phyloP scores from a whole-genome alignment of 1,140 invertebrate genomes.

The Caenorhabditis inopinata region DNA sequence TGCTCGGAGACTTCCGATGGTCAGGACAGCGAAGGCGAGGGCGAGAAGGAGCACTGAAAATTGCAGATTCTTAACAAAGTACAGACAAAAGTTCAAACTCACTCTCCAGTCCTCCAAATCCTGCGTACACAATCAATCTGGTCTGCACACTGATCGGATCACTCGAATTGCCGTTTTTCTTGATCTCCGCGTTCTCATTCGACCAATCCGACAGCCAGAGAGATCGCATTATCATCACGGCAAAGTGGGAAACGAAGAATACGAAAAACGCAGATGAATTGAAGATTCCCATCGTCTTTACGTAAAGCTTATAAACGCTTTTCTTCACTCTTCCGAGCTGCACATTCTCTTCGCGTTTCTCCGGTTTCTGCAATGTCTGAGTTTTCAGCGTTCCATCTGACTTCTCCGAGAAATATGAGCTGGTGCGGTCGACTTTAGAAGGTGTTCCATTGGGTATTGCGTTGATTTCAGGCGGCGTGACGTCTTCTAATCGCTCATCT shows the following conservation, averaged over 20 bases:
- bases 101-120: conserved; percentile 21
- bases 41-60: conserved; percentile 20
- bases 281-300: background rate
- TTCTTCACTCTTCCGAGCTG: conserved; percentile 1
- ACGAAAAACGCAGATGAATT: background rate
- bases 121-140: background rate
- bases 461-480: background rate
- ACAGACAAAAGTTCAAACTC: no score
- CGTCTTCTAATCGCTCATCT: background rate
- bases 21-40: background rate
- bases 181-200: conserved; percentile 18
- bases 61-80: no score
- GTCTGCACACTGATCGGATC: background rate
- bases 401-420: background rate
- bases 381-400: background rate
- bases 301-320: conserved; percentile 9
- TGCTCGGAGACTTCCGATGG: background rate
- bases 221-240: conserved; percentile 11
- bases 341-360: background rate
- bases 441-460: no score
- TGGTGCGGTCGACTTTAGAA: background rate
- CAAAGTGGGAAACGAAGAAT: conserved; percentile 16
- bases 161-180: background rate
- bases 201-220: conserved; percentile 27
- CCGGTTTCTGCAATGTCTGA: background rate